A percentile compares a stretch with the other conserved stretches of the same genome.
Evolutionary conservation across 2,113 vertebrate genomes (phyloP).

Genomic region (Rhombomys opimus): DNA sequence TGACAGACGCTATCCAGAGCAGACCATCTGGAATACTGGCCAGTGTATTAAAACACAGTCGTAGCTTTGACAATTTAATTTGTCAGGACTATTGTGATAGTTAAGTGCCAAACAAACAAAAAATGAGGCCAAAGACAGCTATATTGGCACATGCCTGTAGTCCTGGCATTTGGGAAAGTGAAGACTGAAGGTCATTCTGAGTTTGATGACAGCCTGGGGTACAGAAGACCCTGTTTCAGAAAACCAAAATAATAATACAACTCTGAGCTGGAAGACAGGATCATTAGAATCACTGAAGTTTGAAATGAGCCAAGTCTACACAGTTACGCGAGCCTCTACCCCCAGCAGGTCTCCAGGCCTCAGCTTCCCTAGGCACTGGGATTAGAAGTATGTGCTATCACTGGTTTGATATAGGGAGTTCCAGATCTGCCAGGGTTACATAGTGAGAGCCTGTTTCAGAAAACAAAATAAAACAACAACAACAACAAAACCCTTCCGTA

Average conservation of each 20-base stretch:
- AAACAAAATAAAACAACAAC: background rate
- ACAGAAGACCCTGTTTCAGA: background rate
- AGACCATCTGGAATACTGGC: background rate
- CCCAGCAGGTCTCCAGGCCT: background rate
- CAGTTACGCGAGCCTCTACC: background rate
- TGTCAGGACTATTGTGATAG: constrained; percentile 22
- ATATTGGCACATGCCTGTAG: background rate
- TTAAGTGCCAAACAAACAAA: background rate
- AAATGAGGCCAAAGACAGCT: background rate
- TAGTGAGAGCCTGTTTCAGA: background rate
- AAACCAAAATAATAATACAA: background rate
- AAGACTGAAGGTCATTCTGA: background rate
- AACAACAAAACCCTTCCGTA: background rate
- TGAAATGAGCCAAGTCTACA: background rate
- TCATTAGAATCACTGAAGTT: background rate
- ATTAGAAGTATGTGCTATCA: background rate
- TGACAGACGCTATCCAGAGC: background rate
- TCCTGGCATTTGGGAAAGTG: background rate
- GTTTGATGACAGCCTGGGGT: background rate
- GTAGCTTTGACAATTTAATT: background rate
- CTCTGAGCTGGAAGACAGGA: background rate
- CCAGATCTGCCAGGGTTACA: background rate
- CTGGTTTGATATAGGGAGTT: background rate
- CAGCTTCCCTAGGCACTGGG: background rate
- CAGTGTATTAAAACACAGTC: background rate